phyloP scores from a whole-genome alignment of 2,888 invertebrate species.

The Amorpha juglandis region DNA sequence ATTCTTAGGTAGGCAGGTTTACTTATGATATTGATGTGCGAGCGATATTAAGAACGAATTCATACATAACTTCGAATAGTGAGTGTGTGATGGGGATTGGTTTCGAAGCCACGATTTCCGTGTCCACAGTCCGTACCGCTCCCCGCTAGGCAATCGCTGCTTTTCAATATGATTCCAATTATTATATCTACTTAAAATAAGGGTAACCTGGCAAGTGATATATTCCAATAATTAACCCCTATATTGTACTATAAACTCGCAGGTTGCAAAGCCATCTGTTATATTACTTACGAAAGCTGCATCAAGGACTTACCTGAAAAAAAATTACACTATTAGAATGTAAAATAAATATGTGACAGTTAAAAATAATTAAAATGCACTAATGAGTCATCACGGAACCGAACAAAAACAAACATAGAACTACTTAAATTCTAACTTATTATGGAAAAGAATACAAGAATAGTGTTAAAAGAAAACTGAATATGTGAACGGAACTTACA shows the following conservation, averaged over 20 bases:
- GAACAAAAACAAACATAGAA: background rate
- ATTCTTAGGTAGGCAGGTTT: too few relatives aligned
- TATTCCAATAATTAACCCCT: background rate
- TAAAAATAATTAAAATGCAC: background rate
- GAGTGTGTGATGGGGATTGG: too few relatives aligned
- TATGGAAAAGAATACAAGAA: background rate
- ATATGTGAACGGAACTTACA: background rate
- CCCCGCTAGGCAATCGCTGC: too few relatives aligned
- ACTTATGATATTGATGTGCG: too few relatives aligned
- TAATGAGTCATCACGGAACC: background rate
- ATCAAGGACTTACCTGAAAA: conserved; percentile 47
- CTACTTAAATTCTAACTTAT: background rate
- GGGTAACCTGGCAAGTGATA: background rate
- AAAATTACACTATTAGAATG: conserved; percentile 24
- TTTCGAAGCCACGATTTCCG: too few relatives aligned
- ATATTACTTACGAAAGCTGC: conserved; percentile 25
- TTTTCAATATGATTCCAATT: too few relatives aligned
- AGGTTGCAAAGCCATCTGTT: conserved; percentile 31
- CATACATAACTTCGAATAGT: too few relatives aligned
- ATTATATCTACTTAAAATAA: too few relatives aligned
- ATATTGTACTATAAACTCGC: background rate
- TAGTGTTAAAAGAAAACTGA: background rate
- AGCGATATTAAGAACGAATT: too few relatives aligned
- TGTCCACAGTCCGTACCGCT: too few relatives aligned
- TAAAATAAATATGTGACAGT: background rate